Evolutionary conservation across 2,888 invertebrate genomes (phyloP), one percentile per base, ranked within the genome.

Genomic region (Orchesellides sinensis): DNA sequence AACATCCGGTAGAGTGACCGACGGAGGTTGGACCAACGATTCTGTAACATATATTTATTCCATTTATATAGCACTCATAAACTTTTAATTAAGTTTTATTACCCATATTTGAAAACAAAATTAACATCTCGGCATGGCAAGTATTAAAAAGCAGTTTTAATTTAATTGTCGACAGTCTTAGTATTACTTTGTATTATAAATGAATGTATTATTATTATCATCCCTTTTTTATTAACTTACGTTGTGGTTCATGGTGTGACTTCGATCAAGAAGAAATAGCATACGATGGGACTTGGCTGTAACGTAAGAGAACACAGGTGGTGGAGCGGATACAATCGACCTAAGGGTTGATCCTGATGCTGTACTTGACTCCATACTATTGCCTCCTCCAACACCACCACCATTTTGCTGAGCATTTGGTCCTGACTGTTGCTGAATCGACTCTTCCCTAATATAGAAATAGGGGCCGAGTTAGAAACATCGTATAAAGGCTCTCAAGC

Each of bases 21-120:
- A 45, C 88, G 82, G 52, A 89, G 77, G 78, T 88, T 87, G 21
- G 83, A 83, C 89, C 89, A 89, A 47, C 89, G 87, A 72, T 87
- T 87, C 88, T 88, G 82, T 35, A 63, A 63, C 19, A 8, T 21
- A 19, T 35, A 63, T 63, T 19, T 27, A 59, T 59, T 59, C 14
- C 32, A 8, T 63, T 63, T 63, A 61, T 17, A 2, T 5, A 8
- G 25, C 59, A 6, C n/a, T 59, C 59, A 59, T 59, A 29, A 59
- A 32, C 14, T n/a, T 29, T 10, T 59, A 59, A 59, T 59, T 59
- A 59, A 59, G 32, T 59, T 56, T 23, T 25, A 59, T 10, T n/a
- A n/a, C n/a, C n/a, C n/a, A n/a, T n/a, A n/a, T n/a, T n/a, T n/a
- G n/a, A n/a, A n/a, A n/a, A n/a, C n/a, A n/a, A n/a, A n/a, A n/a